Evolutionary conservation across 2,797 vertebrate genomes (phyloP), one percentile per base, ranked within the genome.

Genomic region (Tenualosa thibaudeaui): DNA sequence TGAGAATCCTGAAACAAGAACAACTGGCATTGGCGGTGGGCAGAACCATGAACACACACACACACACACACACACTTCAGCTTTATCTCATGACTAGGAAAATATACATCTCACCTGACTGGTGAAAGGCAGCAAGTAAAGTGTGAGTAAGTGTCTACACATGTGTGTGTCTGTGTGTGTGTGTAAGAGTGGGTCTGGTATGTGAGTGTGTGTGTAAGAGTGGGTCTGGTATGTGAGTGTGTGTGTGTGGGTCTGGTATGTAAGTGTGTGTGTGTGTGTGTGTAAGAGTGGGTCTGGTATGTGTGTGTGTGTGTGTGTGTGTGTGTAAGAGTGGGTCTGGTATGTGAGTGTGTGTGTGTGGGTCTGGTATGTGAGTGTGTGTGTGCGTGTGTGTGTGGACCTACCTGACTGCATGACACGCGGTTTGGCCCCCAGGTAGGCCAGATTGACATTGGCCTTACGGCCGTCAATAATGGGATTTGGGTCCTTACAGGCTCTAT

Each of bases 401-500:
- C 95, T 93, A 99, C 98, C 98, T 96, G 97, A 97, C 90, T 99
- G 98, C 94, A 99, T 98, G 94, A 99, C 97, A 87, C 98, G 94
- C 54, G 98, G 98, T 89, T 99, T 99, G 90, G 98, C 98, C 84
- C 98, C 98, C 91, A 99, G 94, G 92, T 99, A 99, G 53, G 98
- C 98, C 94, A 99, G 96, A 92, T 99, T 99, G 89, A 99, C 98
- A 82, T 99, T 99, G 92, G 98, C 98, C 92, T 99, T 99, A 89
- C 98, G 95, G 90, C 98, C 98, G 8, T 99, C 98, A 90, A 99
- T 99, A 89, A 99, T 99, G 85, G 98, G 98, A 92, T 99, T 99
- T 89, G 98, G 98, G 92, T 99, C 98, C 88, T 99, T 99, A 89
- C 97, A 99, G 84, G 98, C 98, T 87, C 98, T 93, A 89, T 99